These are phyloP conservation scores for Lasioglossum oenotherae DNA, from an alignment of 2,888 invertebrate species.

Conservation along the genomic window DNA sequence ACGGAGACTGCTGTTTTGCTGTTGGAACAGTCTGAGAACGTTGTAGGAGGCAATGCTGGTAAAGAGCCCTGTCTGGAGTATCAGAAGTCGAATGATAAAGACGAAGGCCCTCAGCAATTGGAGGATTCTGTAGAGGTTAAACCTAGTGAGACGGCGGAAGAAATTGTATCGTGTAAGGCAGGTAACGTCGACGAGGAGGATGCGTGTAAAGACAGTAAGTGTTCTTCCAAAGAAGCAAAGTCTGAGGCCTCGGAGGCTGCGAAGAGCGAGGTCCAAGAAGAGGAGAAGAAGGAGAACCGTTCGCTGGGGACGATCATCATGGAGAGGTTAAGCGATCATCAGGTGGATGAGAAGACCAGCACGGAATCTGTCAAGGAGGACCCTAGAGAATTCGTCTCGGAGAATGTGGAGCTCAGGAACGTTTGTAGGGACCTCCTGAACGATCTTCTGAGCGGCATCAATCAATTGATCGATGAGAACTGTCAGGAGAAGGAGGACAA, in stretches of 20 bases:
- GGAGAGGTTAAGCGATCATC: constrained; percentile 75
- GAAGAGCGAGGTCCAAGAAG: constrained; percentile 31
- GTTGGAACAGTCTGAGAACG: constrained; percentile 47
- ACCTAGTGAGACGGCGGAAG: background rate
- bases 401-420: constrained; percentile 69
- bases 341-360: constrained; percentile 41
- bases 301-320: constrained; percentile 75
- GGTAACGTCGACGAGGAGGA: background rate
- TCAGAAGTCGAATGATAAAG: background rate
- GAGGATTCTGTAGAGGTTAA: background rate
- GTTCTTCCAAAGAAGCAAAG: constrained; percentile 37
- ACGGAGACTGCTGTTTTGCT: constrained; percentile 75
- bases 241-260: constrained; percentile 9
- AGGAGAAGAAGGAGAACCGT: constrained; percentile 59
- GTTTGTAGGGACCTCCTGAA: constrained; percentile 78
- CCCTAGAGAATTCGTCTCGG: constrained; percentile 23
- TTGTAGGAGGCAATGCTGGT: background rate
- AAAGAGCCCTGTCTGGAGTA: constrained; percentile 26
- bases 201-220: background rate
- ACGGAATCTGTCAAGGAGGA: constrained; percentile 38
- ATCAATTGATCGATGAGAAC: constrained; percentile 70
- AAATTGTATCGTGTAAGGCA: background rate
- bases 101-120: background rate
- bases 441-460: constrained; percentile 76
- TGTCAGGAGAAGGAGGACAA: constrained; percentile 36